These are phyloP conservation scores for Diploptera punctata DNA, from an alignment of 2,888 invertebrate genomes.

Conservation along the genomic window DNA sequence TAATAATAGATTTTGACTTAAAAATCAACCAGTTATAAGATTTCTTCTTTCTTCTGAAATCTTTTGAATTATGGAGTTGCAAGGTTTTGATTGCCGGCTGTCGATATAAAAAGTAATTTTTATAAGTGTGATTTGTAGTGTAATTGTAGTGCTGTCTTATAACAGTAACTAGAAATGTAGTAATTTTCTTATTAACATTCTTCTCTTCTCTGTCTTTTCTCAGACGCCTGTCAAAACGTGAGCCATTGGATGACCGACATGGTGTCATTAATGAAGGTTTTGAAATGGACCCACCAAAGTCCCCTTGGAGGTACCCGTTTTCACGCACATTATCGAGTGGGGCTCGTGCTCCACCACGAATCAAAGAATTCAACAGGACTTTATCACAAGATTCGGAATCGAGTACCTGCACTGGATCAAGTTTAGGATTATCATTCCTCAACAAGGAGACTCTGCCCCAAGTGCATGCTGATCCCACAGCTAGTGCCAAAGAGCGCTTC, in stretches of 20 bases:
- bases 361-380: constrained; percentile 47
- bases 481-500: no score
- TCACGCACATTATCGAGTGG: constrained; percentile 48
- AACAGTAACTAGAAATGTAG: no score
- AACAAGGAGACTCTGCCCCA: constrained; percentile 27
- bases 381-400: constrained; percentile 48
- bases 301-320: constrained; percentile 76
- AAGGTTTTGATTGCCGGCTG: no score
- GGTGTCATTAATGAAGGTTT: constrained; percentile 74
- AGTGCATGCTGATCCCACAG: constrained; percentile 35
- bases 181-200: background rate
- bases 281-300: constrained; percentile 72
- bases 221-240: constrained; percentile 50
- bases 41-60: no score
- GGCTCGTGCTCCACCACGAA: background rate
- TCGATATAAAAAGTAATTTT: no score
- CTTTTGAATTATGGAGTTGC: no score
- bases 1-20: no score
- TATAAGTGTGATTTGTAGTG: no score
- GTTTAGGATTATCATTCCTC: constrained; percentile 45
- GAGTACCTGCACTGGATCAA: constrained; percentile 43
- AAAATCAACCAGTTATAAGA: no score
- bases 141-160: no score
- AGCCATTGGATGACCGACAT: constrained; percentile 52
- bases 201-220: no score